Evolutionary conservation across 2,888 invertebrate genomes (phyloP).

Genomic region (Pachycephus smyrnensis): DNA sequence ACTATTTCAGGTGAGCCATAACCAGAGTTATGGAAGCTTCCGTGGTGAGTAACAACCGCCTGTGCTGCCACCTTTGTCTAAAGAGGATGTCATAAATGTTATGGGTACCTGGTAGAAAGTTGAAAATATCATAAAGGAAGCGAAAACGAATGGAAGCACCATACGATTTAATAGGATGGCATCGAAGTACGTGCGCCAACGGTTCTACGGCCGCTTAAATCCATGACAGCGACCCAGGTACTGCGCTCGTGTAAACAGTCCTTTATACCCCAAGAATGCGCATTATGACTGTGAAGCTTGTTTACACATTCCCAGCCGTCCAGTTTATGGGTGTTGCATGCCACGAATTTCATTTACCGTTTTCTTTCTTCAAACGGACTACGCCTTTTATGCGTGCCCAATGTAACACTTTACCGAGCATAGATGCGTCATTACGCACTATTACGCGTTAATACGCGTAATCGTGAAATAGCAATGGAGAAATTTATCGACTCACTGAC

Average conservation of each 20-base stretch:
- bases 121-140: background rate
- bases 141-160: background rate
- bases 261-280: conserved; percentile 17
- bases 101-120: background rate
- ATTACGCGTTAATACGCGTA: background rate
- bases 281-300: background rate
- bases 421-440: background rate
- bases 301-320: background rate
- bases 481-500: background rate
- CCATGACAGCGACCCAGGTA: conserved; percentile 4
- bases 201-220: conserved; percentile 36
- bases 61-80: background rate
- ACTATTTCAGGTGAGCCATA: background rate
- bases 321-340: background rate
- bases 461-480: background rate
- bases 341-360: background rate
- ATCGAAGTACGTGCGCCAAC: conserved; percentile 33
- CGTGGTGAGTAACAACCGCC: background rate
- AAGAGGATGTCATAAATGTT: background rate
- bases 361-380: background rate
- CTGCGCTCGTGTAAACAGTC: conserved; percentile 37
- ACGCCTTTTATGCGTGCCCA: background rate
- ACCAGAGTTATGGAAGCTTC: background rate
- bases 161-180: background rate
- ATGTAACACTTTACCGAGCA: background rate